phyloP scores from a whole-genome alignment of 2,797 vertebrate genomes.

The Hypotaenidia okinawae region DNA sequence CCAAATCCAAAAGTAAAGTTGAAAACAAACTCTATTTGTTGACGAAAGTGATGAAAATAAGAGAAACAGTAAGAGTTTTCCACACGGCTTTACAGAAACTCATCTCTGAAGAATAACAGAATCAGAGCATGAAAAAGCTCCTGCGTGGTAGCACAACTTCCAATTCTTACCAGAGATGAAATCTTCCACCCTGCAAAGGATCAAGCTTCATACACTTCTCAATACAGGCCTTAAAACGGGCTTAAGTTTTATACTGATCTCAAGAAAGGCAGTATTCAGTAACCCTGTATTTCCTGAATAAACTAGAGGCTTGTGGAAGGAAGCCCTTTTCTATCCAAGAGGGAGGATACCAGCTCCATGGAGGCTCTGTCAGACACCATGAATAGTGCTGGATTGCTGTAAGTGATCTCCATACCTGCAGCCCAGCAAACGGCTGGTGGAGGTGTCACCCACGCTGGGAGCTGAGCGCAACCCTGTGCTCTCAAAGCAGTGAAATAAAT shows the following conservation, averaged over 20 bases:
- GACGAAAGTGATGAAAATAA: not conserved
- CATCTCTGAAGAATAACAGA: not conserved
- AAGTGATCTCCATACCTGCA: fast-evolving
- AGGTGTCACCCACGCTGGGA: not conserved
- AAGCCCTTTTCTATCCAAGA: not conserved
- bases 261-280: not conserved
- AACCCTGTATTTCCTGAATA: not conserved
- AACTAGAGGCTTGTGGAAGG: not conserved
- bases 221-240: not conserved
- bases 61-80: not conserved
- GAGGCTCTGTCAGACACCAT: not conserved
- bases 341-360: not conserved
- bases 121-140: not conserved
- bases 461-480: not conserved
- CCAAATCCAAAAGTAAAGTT: not conserved
- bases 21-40: not conserved
- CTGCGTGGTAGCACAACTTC: not conserved
- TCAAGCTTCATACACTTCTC: not conserved
- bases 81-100: not conserved
- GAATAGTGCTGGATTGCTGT: not conserved
- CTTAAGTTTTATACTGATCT: not conserved
- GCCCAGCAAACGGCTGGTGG: not conserved
- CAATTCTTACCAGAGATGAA: not conserved
- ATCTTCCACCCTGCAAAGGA: not conserved
- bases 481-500: not conserved